Evolutionary conservation across 2,113 vertebrate species (phyloP).

Genomic region (Phoxinus phoxinus): DNA sequence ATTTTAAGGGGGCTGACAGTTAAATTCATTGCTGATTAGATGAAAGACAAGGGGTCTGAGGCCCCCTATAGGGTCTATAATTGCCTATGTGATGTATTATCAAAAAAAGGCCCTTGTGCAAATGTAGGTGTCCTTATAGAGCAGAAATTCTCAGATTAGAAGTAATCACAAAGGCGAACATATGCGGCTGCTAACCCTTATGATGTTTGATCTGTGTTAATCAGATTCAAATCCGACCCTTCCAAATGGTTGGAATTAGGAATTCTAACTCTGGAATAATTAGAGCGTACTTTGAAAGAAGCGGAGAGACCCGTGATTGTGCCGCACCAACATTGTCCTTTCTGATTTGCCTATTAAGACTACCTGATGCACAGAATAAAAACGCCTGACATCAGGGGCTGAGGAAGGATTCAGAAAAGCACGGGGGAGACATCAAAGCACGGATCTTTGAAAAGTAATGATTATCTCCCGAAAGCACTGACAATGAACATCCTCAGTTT

Average conservation of each 20-base stretch:
- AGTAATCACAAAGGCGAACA: not conserved
- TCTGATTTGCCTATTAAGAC: not conserved
- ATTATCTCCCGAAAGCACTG: conserved; percentile 9
- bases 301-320: not conserved
- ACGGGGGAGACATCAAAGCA: conserved; percentile 12
- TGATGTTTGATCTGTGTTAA: conserved; percentile 31
- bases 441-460: conserved; percentile 16
- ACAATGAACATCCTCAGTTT: conserved; percentile 17
- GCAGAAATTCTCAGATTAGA: conserved; percentile 9
- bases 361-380: conserved; percentile 17
- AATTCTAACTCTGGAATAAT: conserved; percentile 29
- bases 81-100: conserved; percentile 15
- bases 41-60: conserved; percentile 4
- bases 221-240: conserved; percentile 30
- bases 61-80: not conserved
- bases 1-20: not conserved
- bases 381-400: not conserved
- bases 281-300: conserved; percentile 11
- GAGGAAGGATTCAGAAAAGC: not conserved
- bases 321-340: not conserved
- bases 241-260: conserved; percentile 10
- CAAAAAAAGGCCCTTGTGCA: conserved; percentile 7
- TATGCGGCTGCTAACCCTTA: not conserved
- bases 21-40: conserved; percentile 3
- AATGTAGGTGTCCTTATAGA: conserved; percentile 18